Base-by-base conservation (phyloP, 2,797 vertebrate genomes). In the Acipenser oxyrinchus region DNA sequence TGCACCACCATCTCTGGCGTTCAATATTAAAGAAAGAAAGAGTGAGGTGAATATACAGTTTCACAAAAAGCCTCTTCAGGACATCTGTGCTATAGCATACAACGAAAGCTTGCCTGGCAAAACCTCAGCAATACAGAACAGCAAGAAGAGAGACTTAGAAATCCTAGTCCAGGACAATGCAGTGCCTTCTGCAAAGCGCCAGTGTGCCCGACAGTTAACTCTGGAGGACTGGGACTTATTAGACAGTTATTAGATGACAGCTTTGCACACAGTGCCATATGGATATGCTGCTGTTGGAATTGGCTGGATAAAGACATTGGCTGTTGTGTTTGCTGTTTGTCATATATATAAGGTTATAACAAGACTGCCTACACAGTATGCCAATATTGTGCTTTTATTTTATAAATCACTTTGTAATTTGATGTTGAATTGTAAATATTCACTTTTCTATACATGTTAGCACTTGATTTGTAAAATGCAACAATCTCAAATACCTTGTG, bases 201-300 rank as follows among this genome's bases (percentile, higher is more conserved):
- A 80, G 18, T 82, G 83, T 8, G 72, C 86, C 11, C 79, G 85
- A 0, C 15, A 69, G 74, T 79, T 97, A 23, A 83, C 88, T 37
- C 73, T 81, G 60, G 91, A 93, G 70, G 95, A 98, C 79, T 82
- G 92, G 74, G 89, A 95, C 74, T 81, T 98, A 77, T 77, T 98
- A 76, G 93, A 95, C 79, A 91, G 85, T 75, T 98, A 97, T 73
- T 97, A 84, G 94, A 51, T 6, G 6, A 18, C 50, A 63, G 55
- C 23, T 60, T 62, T 52, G 18, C 10, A 51, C 13, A 53, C 63
- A 63, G 65, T 68, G 11, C 7, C 18, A 6, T 7, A 10, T 62
- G 8, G 11, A 15, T 50, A 53, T 62, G n/a, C n/a, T 60, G 11
- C 49, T 53, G 63, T 13, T 23, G 0, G 0, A 66, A n/a, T 37